These are phyloP conservation scores for Numenius phaeopus DNA, from an alignment of 2,797 vertebrate species.

Conservation along the genomic window DNA sequence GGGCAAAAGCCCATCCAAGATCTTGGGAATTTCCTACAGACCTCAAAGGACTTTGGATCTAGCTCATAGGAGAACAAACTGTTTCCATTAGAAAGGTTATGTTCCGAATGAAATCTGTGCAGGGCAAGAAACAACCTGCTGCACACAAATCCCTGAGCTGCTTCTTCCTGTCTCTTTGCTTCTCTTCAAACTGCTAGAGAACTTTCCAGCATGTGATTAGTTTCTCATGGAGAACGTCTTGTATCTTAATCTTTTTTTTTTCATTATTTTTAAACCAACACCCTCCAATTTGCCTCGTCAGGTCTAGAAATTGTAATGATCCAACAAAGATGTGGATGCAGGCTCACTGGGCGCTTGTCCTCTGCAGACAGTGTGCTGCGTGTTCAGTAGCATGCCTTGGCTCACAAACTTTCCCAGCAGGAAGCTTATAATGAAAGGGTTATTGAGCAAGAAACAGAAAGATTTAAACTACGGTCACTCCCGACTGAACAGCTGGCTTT, in stretches of 20 bases:
- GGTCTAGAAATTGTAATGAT: background rate
- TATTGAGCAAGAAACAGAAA: conserved; percentile 66
- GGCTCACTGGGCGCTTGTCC: background rate
- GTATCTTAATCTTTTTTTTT: background rate
- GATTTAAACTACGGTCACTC: conserved; percentile 40
- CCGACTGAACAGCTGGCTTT: conserved; percentile 62
- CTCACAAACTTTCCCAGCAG: conserved; percentile 49
- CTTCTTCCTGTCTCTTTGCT: background rate
- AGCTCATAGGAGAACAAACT: background rate
- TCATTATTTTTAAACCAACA: background rate
- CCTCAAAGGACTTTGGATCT: background rate
- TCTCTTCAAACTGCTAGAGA: background rate
- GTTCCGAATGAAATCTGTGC: background rate
- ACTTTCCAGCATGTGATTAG: background rate
- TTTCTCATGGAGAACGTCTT: background rate
- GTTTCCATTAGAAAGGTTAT: background rate
- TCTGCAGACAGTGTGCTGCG: background rate
- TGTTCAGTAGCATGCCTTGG: conserved; percentile 51
- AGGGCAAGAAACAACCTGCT: background rate
- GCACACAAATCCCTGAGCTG: background rate
- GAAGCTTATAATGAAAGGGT: conserved; percentile 62
- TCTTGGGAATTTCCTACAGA: background rate
- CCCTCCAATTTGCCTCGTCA: background rate
- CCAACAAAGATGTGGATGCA: background rate
- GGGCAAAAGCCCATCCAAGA: background rate